A percentile compares a stretch with the other conserved stretches of the same genome.
Evolutionary conservation across 2,888 invertebrate species (phyloP).

Genomic region (Beris chalybata): DNA sequence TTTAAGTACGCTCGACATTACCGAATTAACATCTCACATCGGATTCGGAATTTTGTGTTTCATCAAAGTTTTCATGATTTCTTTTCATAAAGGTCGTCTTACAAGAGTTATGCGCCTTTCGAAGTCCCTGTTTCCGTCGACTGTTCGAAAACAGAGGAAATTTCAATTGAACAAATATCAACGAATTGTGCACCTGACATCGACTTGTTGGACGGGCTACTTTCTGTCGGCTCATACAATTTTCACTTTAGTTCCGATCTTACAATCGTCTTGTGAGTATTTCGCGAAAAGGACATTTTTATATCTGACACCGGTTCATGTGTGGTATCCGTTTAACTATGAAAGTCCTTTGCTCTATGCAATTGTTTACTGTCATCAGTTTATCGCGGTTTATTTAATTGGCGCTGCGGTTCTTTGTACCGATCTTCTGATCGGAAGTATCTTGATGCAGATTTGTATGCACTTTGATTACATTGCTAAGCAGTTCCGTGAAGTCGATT

Average conservation of each 20-base stretch:
- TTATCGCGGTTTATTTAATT: slow-evolving; percentile 24
- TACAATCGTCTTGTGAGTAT: slow-evolving; percentile 10
- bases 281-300: slow-evolving; percentile 4
- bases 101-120: background rate
- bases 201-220: slow-evolving; percentile 17
- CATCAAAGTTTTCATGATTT: slow-evolving; percentile 10
- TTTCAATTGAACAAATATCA: slow-evolving; percentile 6
- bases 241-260: slow-evolving; percentile 9
- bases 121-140: slow-evolving; percentile 1
- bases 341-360: slow-evolving; percentile 8
- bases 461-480: slow-evolving; percentile 13
- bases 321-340: slow-evolving; percentile 19
- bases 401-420: slow-evolving; percentile 19
- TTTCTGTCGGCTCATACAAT: slow-evolving; percentile 15
- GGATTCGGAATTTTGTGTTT: slow-evolving; percentile 22
- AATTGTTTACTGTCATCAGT: slow-evolving; percentile 23
- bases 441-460: slow-evolving; percentile 22
- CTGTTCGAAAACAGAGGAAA: background rate
- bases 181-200: background rate
- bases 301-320: slow-evolving; percentile 18
- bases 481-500: background rate
- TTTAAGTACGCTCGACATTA: slow-evolving; percentile 3
- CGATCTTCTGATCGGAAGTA: slow-evolving; percentile 17
- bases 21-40: slow-evolving; percentile 19
- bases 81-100: background rate